A percentile compares a stretch with the other conserved stretches of the same genome.
Evolutionary conservation across 2,113 vertebrate genomes (phyloP).

Genomic region (Donacobius atricapilla): DNA sequence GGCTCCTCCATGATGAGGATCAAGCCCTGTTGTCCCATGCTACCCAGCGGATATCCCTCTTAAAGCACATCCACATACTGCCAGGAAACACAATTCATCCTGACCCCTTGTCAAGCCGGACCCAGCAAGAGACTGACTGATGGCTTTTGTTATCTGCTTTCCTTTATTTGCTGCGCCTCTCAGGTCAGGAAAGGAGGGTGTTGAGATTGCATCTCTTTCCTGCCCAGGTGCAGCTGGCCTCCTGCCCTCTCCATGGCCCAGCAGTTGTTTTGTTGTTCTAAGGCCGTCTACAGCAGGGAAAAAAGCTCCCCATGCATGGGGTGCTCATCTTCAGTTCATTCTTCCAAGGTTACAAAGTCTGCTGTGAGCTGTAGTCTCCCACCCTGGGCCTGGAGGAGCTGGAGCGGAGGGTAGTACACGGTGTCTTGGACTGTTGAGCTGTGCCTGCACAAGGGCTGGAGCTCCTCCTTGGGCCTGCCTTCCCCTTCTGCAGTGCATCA

Average conservation of each 20-base stretch:
- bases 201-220: constrained; percentile 21
- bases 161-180: neutral
- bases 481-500: neutral
- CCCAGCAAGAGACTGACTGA: fast-evolving
- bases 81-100: constrained; percentile 22
- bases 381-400: neutral
- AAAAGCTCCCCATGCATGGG: neutral
- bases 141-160: neutral
- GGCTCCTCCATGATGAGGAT: fast-evolving
- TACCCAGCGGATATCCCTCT: neutral
- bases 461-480: neutral
- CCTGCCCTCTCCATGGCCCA: neutral
- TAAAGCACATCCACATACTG: neutral
- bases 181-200: neutral
- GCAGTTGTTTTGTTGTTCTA: neutral
- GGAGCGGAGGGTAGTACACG: neutral
- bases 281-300: neutral
- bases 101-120: neutral
- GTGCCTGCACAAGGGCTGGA: neutral
- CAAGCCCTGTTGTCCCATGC: neutral
- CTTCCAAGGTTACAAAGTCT: neutral
- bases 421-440: neutral
- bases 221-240: constrained; percentile 11
- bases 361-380: neutral
- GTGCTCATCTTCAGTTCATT: neutral